phyloP scores from a whole-genome alignment of 2,888 invertebrate species.

The Netelia melanura region DNA sequence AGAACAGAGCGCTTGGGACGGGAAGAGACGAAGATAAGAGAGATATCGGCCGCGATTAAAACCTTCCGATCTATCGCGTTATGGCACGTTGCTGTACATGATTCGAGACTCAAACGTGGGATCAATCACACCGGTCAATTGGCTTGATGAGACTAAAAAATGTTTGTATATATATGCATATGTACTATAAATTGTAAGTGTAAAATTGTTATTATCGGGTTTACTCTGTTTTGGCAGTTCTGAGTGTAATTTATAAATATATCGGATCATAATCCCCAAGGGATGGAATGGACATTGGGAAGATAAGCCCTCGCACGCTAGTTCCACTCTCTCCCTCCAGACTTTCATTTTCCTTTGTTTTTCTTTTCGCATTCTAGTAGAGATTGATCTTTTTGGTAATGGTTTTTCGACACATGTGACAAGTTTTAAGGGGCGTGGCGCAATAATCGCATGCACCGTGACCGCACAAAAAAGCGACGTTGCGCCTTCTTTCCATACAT shows the following conservation, averaged over 20 bases:
- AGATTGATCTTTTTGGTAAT: conserved; percentile 91
- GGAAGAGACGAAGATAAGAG: conserved; percentile 3
- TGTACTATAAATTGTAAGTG: conserved; percentile 59
- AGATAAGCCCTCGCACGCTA: conserved; percentile 21
- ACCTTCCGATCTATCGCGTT: conserved; percentile 65
- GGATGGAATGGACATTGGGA: conserved; percentile 41
- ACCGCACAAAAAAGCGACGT: conserved; percentile 95
- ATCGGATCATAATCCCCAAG: conserved; percentile 27
- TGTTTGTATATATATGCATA: conserved; percentile 14
- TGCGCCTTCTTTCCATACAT: conserved; percentile 93
- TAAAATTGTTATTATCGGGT: conserved; percentile 65
- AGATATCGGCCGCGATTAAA: conserved; percentile 37
- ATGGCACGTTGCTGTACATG: conserved; percentile 73
- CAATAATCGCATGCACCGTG: conserved; percentile 94
- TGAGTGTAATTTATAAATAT: conserved; percentile 60
- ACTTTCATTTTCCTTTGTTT: conserved; percentile 26
- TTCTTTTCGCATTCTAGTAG: conserved; percentile 80
- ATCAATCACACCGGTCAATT: conserved; percentile 55
- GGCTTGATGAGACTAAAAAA: conserved; percentile 52
- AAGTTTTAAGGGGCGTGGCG: conserved; percentile 92
- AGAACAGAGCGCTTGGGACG: conserved; percentile 12
- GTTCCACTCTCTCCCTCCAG: conserved; percentile 14
- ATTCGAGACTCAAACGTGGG: conserved; percentile 48
- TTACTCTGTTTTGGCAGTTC: conserved; percentile 74
- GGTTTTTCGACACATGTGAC: conserved; percentile 94